Evolutionary conservation across 2,797 vertebrate genomes (phyloP), one percentile per base, ranked within the genome.

Genomic region (Chaunax sp.): DNA sequence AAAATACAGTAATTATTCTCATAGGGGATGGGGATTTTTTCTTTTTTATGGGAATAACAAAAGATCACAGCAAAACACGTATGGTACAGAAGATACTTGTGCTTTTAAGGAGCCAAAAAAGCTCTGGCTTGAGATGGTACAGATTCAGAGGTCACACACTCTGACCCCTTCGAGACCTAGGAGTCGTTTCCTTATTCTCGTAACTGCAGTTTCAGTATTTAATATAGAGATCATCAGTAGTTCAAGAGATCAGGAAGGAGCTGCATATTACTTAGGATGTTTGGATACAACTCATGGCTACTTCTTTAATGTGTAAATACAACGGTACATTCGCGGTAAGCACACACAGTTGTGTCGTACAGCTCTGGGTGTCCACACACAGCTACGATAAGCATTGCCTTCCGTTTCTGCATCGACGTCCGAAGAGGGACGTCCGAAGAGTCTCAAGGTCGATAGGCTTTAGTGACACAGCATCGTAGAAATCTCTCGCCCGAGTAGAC

Each of bases 71-170:
- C 87, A 85, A 83, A 22, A 81, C 4, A 84, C 28, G 5, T 57
- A 84, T 69, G 25, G 33, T 85, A 87, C 71, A 83, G 63, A 70
- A 66, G 71, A 83, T 81, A 78, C 9, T 88, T 93, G 90, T 91
- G 91, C 92, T 92, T 91, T 86, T 65, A 65, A 65, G 16, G 88
- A 78, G 82, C 73, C 77, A 70, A 68, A 23, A 72, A 69, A 71
- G 69, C 69, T 82, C 65, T 51, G 71, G 76, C 77, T 79, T 82
- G 62, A 70, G 37, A 82, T 74, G 51, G 20, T 68, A 28, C 60
- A 53, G 38, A 53, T 20, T 66, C 19, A 51, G 40, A 72, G 63
- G 40, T 78, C 70, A 77, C 68, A 83, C 52, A 51, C 37, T 30
- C 46, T 20, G 7, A 49, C 30, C 47, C 19, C 28, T 52, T 70